Evolutionary conservation across 2,888 invertebrate genomes (phyloP).

Genomic region (Meteorus cinctellus): DNA sequence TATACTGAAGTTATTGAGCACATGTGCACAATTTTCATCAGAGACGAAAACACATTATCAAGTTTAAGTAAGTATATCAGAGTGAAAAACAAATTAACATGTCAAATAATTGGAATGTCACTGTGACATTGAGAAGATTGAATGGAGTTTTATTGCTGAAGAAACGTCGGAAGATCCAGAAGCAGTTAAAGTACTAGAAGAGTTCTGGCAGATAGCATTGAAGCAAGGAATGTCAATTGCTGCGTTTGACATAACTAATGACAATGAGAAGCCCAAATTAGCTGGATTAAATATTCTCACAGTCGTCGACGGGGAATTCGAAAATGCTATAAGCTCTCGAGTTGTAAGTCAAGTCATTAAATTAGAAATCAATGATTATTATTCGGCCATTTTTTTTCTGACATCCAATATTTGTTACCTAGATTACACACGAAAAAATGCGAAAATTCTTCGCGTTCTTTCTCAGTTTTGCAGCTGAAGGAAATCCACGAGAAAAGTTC

Average conservation of each 20-base stretch:
- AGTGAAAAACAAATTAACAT: too few species aligned
- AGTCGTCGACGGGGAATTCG: constrained; percentile 47
- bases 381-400: too few species aligned
- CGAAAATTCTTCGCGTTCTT: constrained; percentile 46
- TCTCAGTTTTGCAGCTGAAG: constrained; percentile 31
- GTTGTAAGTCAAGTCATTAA: constrained; percentile 46
- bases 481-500: constrained; percentile 51
- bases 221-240: constrained; percentile 64
- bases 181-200: constrained; percentile 56
- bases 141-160: constrained; percentile 45
- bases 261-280: constrained; percentile 63
- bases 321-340: constrained; percentile 34
- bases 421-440: constrained; percentile 25
- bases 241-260: constrained; percentile 66
- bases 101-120: too few species aligned
- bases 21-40: constrained; percentile 56
- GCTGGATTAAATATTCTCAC: constrained; percentile 68
- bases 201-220: constrained; percentile 61
- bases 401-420: neutral
- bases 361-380: too few species aligned
- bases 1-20: constrained; percentile 58
- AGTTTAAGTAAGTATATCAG: constrained; percentile 52
- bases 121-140: neutral
- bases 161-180: constrained; percentile 57
- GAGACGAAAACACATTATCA: constrained; percentile 57